Base-by-base conservation (phyloP, 2,797 vertebrate species). In the Pantherophis vulpinus region DNA sequence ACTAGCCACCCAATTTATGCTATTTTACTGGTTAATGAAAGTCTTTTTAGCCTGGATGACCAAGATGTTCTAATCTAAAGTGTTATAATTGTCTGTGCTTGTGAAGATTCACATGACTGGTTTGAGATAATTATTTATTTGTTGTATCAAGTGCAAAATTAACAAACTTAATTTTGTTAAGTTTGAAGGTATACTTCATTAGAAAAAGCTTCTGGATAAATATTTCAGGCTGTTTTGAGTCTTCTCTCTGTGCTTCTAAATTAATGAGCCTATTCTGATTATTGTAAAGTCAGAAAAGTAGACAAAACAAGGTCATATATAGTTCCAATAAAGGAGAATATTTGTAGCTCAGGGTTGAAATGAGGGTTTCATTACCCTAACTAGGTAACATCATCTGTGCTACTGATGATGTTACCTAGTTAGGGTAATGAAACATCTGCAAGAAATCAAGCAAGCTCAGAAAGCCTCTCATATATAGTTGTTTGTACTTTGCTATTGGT, bases 31-130 rank as follows among this genome's bases (percentile, higher is more conserved):
- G 58, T 87, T 86, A 89, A 23, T 92, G 83, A 94, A 47, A 92
- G 54, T 87, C 25, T 14, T 4, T 90, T 93, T 88, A 91, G 89
- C 58, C 86, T 95, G 61, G 91, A 92, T 92, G 91, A 92, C 18
- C 16, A 18, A 91, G 51, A 89, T 74, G 12, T 54, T 87, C 23
- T 37, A 42, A 79, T 87, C 20, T 55, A 42, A 83, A 79, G 25
- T 60, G 12, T 88, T 61, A 56, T 13, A 9, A 86, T 59, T n/a
- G 23, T 60, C 42, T 63, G 56, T 56, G 20, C 60, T 16, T 61
- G 32, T 90, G 86, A 59, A 86, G 55, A 89, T 42, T 8, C 32
- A 88, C 60, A 7, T 32, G 16, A 13, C 6, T 13, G n/a, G 51
- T 3, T 32, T 83, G 20, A 20, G 1, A 18, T 18, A 66, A 55